These are phyloP conservation scores for Brachionus koreanus DNA, from an alignment of 1,140 invertebrate species.

Conservation along the genomic window DNA sequence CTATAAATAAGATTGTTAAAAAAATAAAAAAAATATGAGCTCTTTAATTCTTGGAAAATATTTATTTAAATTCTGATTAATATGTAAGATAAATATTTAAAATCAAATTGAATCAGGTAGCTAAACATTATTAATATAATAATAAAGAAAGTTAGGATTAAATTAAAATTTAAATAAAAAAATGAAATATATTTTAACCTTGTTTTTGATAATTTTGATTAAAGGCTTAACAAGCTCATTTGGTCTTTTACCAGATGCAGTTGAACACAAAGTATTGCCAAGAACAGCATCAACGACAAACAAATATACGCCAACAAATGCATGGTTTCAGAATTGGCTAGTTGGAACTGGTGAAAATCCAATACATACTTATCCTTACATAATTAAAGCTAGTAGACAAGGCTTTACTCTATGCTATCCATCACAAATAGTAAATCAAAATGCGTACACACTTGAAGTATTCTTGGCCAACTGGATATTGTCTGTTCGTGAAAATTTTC, in stretches of 20 bases:
- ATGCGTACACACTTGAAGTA: background rate
- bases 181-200: background rate
- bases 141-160: too few species aligned
- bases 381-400: background rate
- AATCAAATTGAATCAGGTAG: too few species aligned
- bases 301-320: conserved; percentile 15
- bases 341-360: conserved; percentile 14
- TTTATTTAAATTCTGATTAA: too few species aligned
- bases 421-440: conserved; percentile 31
- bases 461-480: background rate
- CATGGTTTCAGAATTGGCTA: background rate
- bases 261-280: background rate
- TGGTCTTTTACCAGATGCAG: background rate
- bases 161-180: too few species aligned
- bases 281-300: background rate
- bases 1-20: too few species aligned
- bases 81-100: too few species aligned
- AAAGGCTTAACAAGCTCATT: background rate
- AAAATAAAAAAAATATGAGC: too few species aligned
- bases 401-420: conserved; percentile 18
- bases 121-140: too few species aligned
- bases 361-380: conserved; percentile 6
- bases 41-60: too few species aligned
- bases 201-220: background rate
- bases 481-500: background rate